Percentiles rank a stretch among this genome's conserved stretches.
phyloP scores from a whole-genome alignment of 1,140 invertebrate genomes.

The Hirudo medicinalis region DNA sequence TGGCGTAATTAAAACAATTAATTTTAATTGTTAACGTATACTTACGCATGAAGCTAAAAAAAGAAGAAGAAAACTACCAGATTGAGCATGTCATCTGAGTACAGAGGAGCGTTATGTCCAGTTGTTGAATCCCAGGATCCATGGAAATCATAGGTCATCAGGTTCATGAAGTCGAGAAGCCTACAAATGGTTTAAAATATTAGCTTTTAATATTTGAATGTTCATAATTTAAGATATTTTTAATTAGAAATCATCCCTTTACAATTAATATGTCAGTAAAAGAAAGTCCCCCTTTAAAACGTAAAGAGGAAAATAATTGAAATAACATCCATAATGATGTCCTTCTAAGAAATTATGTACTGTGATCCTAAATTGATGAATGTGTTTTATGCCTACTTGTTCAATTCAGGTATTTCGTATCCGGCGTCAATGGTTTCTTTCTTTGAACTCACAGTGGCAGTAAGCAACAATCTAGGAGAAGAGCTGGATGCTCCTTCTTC shows the following conservation, averaged over 20 bases:
- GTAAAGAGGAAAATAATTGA: too few species aligned
- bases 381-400: not conserved
- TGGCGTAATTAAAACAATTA: not conserved
- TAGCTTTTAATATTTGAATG: not conserved
- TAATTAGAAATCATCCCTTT: too few species aligned
- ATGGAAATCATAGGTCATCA: constrained; percentile 91
- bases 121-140: constrained; percentile 59
- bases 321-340: too few species aligned
- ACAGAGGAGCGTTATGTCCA: constrained; percentile 79
- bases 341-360: too few species aligned
- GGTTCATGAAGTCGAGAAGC: constrained; percentile 75
- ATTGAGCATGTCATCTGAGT: constrained; percentile 27
- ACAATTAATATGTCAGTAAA: too few species aligned
- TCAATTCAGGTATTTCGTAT: constrained; percentile 14
- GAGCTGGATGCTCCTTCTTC: constrained; percentile 67
- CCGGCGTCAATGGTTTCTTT: constrained; percentile 18
- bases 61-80: not conserved
- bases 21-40: too few species aligned
- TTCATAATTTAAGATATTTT: too few species aligned
- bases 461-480: constrained; percentile 62
- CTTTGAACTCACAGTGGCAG: constrained; percentile 50
- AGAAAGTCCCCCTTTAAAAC: too few species aligned
- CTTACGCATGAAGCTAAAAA: too few species aligned
- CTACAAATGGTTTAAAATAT: constrained; percentile 33
- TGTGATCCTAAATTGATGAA: too few species aligned